Evolutionary conservation across 2,888 invertebrate species (phyloP).

Genomic region (Eucriotettix oculatus): DNA sequence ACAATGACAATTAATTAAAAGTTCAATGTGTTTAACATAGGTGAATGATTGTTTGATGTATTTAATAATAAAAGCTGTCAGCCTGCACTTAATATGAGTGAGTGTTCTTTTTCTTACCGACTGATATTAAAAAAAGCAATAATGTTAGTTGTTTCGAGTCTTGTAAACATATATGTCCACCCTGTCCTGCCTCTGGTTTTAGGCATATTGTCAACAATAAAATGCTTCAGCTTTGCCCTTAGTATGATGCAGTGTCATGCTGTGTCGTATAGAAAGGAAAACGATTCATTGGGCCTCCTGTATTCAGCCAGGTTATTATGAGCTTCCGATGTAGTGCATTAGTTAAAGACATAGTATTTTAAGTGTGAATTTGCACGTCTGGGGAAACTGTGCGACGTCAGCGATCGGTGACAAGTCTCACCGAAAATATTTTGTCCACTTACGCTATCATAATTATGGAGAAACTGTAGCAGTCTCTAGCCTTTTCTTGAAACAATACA

Average conservation of each 20-base stretch:
- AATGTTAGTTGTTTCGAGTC: slow-evolving; percentile 5
- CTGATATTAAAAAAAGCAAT: slow-evolving; percentile 14
- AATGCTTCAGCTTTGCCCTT: background rate
- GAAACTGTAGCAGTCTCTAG: too few species aligned
- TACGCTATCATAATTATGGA: too few species aligned
- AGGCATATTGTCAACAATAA: too few species aligned
- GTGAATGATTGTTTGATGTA: slow-evolving; percentile 1
- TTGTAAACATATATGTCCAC: background rate
- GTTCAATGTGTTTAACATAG: slow-evolving; percentile 1
- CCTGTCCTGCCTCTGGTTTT: background rate
- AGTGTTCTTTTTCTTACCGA: slow-evolving; percentile 10
- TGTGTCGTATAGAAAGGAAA: background rate
- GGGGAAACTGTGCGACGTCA: too few species aligned
- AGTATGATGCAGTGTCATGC: background rate
- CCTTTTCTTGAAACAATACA: too few species aligned
- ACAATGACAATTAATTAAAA: slow-evolving; percentile 1
- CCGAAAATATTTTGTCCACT: too few species aligned
- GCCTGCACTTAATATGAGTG: slow-evolving; percentile 1
- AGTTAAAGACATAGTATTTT: background rate
- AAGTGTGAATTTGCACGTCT: too few species aligned
- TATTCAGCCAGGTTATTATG: background rate
- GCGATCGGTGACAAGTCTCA: too few species aligned
- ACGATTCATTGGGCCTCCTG: background rate
- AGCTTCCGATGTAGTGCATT: slow-evolving; percentile 2
- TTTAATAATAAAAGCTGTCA: background rate